These are phyloP conservation scores for Morelia viridis DNA, from an alignment of 2,797 vertebrate species.

Conservation along the genomic window DNA sequence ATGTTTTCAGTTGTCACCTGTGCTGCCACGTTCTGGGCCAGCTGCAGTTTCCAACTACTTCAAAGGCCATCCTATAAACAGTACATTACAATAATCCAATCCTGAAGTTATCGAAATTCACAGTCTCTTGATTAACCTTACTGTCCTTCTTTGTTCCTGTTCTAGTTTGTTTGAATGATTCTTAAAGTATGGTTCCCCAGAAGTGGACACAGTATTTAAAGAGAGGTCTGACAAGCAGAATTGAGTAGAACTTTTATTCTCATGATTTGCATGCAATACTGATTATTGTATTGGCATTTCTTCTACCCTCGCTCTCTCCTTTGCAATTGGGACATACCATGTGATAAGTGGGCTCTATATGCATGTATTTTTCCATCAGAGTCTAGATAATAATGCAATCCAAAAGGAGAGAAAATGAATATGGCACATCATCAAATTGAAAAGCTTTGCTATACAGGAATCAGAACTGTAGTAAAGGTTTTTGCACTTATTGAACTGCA, in stretches of 20 bases:
- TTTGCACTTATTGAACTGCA: constrained; percentile 1
- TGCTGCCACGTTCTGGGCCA: neutral
- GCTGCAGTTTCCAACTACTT: neutral
- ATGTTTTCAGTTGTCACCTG: no score
- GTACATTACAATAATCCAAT: neutral
- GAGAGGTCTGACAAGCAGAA: neutral
- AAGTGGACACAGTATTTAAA: neutral
- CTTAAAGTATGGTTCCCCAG: neutral
- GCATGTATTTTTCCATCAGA: neutral
- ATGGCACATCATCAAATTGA: neutral
- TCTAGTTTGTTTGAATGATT: neutral
- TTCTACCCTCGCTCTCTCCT: neutral
- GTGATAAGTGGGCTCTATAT: neutral
- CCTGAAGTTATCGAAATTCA: neutral
- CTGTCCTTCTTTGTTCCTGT: neutral
- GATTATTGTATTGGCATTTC: neutral
- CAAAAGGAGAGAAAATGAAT: neutral
- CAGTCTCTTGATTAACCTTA: neutral
- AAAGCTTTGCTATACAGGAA: neutral
- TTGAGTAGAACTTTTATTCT: neutral
- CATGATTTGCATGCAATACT: neutral
- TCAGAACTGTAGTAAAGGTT: neutral
- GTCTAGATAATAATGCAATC: neutral
- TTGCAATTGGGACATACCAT: neutral
- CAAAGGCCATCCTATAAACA: neutral